These are phyloP conservation scores for Lycaon pictus DNA, from an alignment of 2,113 vertebrate genomes.

Conservation along the genomic window DNA sequence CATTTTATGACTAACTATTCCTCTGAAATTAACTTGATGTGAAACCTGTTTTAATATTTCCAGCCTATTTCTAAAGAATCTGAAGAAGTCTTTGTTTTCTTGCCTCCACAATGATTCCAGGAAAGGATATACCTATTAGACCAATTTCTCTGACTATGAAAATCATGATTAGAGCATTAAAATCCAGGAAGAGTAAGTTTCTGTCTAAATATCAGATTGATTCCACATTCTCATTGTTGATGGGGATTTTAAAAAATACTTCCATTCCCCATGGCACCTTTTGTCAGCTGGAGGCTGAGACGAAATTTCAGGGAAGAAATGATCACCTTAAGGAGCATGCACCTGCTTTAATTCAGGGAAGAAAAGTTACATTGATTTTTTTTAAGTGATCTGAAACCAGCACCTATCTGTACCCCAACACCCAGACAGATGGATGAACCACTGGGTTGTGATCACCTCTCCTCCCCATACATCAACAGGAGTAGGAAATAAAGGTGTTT, in stretches of 20 bases:
- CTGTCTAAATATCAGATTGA: background rate
- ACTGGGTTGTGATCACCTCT: background rate
- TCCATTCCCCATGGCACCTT: background rate
- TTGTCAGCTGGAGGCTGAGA: background rate
- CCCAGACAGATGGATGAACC: constrained; percentile 29
- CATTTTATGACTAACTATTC: constrained; percentile 15
- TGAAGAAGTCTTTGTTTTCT: background rate
- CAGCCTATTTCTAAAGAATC: background rate
- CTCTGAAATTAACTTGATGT: background rate
- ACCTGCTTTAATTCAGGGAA: constrained; percentile 17
- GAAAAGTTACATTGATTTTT: constrained; percentile 46
- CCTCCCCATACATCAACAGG: background rate
- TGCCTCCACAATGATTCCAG: background rate
- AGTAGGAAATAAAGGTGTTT: constrained; percentile 27
- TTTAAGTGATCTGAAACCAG: constrained; percentile 35
- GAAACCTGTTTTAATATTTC: background rate
- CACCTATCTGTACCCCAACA: background rate
- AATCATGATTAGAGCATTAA: background rate
- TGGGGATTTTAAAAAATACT: background rate
- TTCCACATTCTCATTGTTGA: background rate
- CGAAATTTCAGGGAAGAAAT: background rate
- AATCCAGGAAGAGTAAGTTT: background rate
- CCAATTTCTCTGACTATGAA: background rate
- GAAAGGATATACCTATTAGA: background rate
- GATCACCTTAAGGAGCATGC: constrained; percentile 31